phyloP scores from a whole-genome alignment of 2,113 vertebrate species.

The Megaleporinus macrocephalus region DNA sequence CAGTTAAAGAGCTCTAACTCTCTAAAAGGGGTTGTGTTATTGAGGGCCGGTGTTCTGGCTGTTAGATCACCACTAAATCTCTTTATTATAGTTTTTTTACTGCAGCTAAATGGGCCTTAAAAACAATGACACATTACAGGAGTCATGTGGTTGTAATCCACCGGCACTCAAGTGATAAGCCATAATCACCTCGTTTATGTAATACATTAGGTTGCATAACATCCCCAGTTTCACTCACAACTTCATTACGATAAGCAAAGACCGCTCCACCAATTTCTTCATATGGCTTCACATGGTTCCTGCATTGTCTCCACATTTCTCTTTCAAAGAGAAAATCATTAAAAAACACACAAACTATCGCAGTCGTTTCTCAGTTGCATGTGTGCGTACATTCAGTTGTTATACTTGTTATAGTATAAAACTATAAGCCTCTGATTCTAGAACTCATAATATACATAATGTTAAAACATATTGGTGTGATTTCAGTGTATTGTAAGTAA shows the following conservation, averaged over 20 bases:
- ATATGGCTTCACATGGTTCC: not conserved
- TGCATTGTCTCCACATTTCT: not conserved
- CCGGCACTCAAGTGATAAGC: conserved; percentile 10
- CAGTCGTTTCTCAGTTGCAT: no score
- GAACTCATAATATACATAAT: no score
- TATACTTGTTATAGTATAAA: no score
- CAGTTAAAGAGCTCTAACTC: not conserved
- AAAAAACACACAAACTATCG: not conserved
- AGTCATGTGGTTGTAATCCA: conserved; percentile 24
- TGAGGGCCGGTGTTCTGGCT: not conserved
- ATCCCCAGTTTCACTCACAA: not conserved
- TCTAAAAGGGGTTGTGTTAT: not conserved
- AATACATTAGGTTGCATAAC: conserved; percentile 8
- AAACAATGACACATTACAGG: conserved; percentile 7
- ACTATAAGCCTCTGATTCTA: no score
- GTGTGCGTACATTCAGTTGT: not conserved
- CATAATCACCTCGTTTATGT: conserved; percentile 18
- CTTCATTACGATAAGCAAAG: not conserved
- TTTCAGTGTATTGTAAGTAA: no score
- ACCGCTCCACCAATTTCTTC: not conserved
- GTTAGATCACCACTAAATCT: not conserved
- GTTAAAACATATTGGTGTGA: no score
- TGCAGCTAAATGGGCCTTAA: conserved; percentile 3
- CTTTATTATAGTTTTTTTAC: not conserved
- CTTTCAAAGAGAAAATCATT: not conserved